A percentile compares a stretch with the other conserved stretches of the same genome.
These are phyloP conservation scores for Hippoglossus hippoglossus DNA, from an alignment of 2,797 vertebrate species.

Conservation along the genomic window DNA sequence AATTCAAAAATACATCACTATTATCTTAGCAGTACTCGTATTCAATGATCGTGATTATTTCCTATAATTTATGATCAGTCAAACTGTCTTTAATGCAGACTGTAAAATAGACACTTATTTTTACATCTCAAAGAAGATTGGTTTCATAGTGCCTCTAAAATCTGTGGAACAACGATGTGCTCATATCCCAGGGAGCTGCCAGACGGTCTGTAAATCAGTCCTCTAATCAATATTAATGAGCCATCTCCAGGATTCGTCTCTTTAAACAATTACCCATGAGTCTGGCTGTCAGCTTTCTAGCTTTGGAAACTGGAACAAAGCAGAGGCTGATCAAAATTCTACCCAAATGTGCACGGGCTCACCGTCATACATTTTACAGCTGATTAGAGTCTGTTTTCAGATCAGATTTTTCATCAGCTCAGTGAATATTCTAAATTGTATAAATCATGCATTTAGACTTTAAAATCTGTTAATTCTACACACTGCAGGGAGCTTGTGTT, in stretches of 20 bases:
- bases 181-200: conserved; percentile 21
- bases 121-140: conserved; percentile 11
- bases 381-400: conserved; percentile 1
- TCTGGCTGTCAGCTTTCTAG: conserved; percentile 7
- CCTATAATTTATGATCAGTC: conserved; percentile 12
- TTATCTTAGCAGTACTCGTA: background rate
- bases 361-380: conserved; percentile 3
- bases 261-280: conserved; percentile 38
- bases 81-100: conserved; percentile 2
- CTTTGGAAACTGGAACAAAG: conserved; percentile 31
- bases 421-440: background rate
- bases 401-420: conserved; percentile 3
- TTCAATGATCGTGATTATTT: conserved; percentile 3
- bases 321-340: background rate
- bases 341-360: conserved; percentile 7
- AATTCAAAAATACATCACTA: background rate
- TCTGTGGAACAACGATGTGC: conserved; percentile 13
- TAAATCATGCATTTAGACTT: background rate
- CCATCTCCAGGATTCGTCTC: conserved; percentile 21
- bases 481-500: background rate
- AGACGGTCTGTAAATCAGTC: conserved; percentile 19
- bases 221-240: conserved; percentile 47
- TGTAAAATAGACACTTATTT: conserved; percentile 8
- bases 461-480: background rate
- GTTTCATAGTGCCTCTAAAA: conserved; percentile 12